Percentiles rank a stretch among this genome's conserved stretches.
Evolutionary conservation across 2,113 vertebrate species (phyloP).

Genomic region (Cairina moschata): DNA sequence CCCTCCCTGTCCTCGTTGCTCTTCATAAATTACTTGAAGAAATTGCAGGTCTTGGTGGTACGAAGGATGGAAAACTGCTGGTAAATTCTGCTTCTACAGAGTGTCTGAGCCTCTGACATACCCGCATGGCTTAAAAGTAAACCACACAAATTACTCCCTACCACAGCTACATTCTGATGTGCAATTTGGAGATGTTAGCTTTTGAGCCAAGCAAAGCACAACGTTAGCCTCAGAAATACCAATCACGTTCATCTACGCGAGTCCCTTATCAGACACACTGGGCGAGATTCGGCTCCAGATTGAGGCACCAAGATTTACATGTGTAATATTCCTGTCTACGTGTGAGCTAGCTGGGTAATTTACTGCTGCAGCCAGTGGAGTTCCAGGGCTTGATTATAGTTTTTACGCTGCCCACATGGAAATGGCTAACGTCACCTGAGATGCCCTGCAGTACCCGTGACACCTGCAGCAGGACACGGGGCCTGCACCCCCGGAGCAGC

Average conservation of each 20-base stretch:
- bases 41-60: neutral
- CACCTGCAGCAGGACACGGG: neutral
- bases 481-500: neutral
- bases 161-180: neutral
- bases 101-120: neutral
- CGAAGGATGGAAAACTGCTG: neutral
- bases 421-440: neutral
- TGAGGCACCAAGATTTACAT: neutral
- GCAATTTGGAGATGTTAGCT: neutral
- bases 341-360: neutral
- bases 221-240: neutral
- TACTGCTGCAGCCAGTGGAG: neutral
- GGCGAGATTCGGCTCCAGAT: neutral
- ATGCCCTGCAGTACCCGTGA: neutral
- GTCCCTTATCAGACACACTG: neutral
- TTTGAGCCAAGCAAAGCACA: neutral
- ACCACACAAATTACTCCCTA: neutral
- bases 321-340: neutral
- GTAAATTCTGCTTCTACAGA: neutral
- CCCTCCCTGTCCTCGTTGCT: neutral
- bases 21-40: neutral
- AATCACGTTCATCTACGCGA: neutral
- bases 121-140: neutral
- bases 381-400: neutral
- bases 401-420: neutral